A percentile compares a stretch with the other conserved stretches of the same genome.
phyloP scores from a whole-genome alignment of 2,113 vertebrate species.

The Probosciger aterrimus region DNA sequence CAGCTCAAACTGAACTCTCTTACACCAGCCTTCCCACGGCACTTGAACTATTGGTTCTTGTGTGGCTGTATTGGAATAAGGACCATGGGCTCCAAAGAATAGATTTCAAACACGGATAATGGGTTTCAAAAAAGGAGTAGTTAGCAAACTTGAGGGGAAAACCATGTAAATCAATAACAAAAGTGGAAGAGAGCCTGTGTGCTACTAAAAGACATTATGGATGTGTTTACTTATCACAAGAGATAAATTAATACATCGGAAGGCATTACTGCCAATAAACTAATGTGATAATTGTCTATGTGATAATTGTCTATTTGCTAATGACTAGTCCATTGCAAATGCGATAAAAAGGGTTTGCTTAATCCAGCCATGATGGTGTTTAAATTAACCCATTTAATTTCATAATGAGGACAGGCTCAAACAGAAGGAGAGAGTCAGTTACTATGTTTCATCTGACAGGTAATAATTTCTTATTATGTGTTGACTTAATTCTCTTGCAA shows the following conservation, averaged over 20 bases:
- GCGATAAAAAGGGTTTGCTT: neutral
- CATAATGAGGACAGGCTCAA: conserved; percentile 41
- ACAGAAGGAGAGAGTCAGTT: conserved; percentile 22
- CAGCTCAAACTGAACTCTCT: neutral
- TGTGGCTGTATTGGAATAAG: neutral
- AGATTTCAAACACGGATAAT: neutral
- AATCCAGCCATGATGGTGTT: neutral
- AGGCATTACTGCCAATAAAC: neutral
- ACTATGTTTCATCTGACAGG: conserved; percentile 45
- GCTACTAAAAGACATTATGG: neutral
- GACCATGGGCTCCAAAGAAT: neutral
- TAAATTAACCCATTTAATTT: conserved; percentile 13
- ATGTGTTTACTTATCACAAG: neutral
- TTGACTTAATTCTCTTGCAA: conserved; percentile 43
- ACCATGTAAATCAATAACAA: neutral
- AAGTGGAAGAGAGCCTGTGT: neutral
- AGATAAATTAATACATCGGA: neutral
- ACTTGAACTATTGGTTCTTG: neutral
- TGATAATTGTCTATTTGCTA: neutral
- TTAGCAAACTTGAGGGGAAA: neutral
- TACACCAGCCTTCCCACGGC: neutral
- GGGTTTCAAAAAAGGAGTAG: neutral
- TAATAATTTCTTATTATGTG: conserved; percentile 29
- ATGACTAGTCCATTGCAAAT: neutral
- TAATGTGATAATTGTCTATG: neutral